phyloP scores from a whole-genome alignment of 2,888 invertebrate species.

The Coenonympha arcania region DNA sequence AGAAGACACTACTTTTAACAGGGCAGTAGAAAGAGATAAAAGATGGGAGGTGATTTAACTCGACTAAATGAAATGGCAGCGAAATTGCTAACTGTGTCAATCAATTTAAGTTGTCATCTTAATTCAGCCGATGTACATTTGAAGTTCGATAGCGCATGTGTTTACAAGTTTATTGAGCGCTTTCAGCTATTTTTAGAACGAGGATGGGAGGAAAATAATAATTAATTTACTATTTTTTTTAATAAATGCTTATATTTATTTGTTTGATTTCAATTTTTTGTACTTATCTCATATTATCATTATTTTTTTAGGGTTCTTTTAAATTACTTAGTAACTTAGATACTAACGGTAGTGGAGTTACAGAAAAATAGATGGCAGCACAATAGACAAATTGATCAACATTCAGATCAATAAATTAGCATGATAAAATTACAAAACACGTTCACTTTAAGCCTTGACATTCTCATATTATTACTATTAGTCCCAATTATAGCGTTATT shows the following conservation, averaged over 20 bases:
- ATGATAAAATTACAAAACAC: conserved; percentile 15
- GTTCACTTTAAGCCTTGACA: conserved; percentile 34
- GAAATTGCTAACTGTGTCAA: not conserved
- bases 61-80: conserved; percentile 17
- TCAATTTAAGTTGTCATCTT: conserved; percentile 4
- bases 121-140: conserved; percentile 30
- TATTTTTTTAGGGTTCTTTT: not conserved
- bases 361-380: conserved; percentile 13
- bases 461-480: conserved; percentile 20
- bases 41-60: conserved; percentile 2
- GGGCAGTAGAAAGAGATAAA: conserved; percentile 3
- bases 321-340: not conserved
- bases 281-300: not conserved
- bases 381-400: not conserved
- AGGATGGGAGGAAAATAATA: conserved; percentile 7
- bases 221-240: too few relatives aligned
- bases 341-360: conserved; percentile 3
- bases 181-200: conserved; percentile 56
- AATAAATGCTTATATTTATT: not conserved
- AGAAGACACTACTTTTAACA: conserved; percentile 31
- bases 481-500: conserved; percentile 2
- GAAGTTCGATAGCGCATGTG: conserved; percentile 58
- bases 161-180: conserved; percentile 66
- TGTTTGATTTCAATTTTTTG: not conserved
- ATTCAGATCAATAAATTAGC: not conserved